Base-by-base conservation (phyloP, 2,888 invertebrate species). In the Caenorhabditis panamensis region DNA sequence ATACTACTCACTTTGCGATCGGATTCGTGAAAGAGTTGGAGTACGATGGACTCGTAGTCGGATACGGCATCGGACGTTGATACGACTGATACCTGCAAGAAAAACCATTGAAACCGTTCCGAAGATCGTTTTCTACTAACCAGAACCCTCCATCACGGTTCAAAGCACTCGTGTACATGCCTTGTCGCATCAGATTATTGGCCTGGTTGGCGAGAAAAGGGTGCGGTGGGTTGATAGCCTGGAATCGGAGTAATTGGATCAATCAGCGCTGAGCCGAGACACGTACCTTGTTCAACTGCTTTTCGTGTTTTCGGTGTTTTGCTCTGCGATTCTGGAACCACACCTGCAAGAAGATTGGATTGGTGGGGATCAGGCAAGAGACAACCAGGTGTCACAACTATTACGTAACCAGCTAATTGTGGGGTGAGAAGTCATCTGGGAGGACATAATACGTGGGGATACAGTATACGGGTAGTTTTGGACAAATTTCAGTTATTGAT, bases 261-360 rank as follows among this genome's bases (percentile, higher is more conserved):
- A 31, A 11, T 3, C 2, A 1, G 16, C 22, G 22, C 37, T 11
- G 20, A 41, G 51, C n/a, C 28, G 26, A 22, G 53, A 13, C 13
- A 47, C 37, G 44, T 44, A 77, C 87, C 84, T 91, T 91, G 58
- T 90, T 87, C 75, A 90, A 64, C 76, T 91, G 91, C 75, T 91
- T 91, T 81, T 91, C 90, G 68, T 91, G 91, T 79, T 91, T 91
- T 58, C 88, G 84, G 72, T 88, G 86, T 75, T 91, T 91, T 28
- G 91, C 91, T n/a, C 91, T 84, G 11, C 91, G 84, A 82, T 91
- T 91, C 81, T 91, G 91, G 82, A 91, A 91, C 91, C 91, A 91
- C 22, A 90, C 90, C 90, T 90, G 79, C 77, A 90, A 82, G 6
- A 13, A 28, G 16, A 72, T 72, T 72, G 72, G 72, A 76, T 67